phyloP scores from a whole-genome alignment of 2,797 vertebrate species.

The Amniataba percoides region DNA sequence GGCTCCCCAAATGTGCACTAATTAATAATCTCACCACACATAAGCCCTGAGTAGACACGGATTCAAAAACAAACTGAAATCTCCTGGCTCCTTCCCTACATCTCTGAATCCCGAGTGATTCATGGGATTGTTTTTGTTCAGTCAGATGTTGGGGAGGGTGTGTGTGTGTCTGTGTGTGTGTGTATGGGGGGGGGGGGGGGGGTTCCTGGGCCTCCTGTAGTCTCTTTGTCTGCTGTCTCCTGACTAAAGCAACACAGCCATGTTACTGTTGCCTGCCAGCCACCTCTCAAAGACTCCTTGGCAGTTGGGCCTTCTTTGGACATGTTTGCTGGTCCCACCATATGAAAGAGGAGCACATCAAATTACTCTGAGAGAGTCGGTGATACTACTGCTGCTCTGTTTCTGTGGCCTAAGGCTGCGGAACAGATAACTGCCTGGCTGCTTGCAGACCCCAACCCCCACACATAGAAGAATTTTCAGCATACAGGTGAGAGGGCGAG shows the following conservation, averaged over 20 bases:
- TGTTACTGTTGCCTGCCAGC: constrained; percentile 75
- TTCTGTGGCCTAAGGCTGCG: constrained; percentile 54
- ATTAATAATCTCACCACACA: constrained; percentile 83
- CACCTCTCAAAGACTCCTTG: constrained; percentile 65
- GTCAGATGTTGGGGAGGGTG: constrained; percentile 72
- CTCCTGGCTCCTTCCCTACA: constrained; percentile 79
- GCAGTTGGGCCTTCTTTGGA: constrained; percentile 55
- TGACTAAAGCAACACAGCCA: constrained; percentile 75
- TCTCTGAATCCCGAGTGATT: constrained; percentile 84
- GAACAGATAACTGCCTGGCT: constrained; percentile 58
- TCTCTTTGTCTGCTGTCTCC: constrained; percentile 86
- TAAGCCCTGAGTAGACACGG: constrained; percentile 69
- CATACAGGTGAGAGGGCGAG: constrained; percentile 70
- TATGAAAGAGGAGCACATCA: constrained; percentile 23
- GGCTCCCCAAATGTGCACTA: constrained; percentile 78
- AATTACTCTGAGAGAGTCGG: constrained; percentile 40
- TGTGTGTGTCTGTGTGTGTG: no score
- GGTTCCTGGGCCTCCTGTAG: constrained; percentile 81
- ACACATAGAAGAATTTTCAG: constrained; percentile 63
- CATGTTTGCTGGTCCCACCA: constrained; percentile 44
- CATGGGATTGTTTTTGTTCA: constrained; percentile 87
- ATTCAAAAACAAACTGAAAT: constrained; percentile 84
- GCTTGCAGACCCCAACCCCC: constrained; percentile 63
- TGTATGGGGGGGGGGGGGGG: constrained; percentile 49
- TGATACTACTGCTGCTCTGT: constrained; percentile 34